A percentile compares a stretch with the other conserved stretches of the same genome.
These are phyloP conservation scores for Butorides virescens DNA, from an alignment of 2,113 vertebrate genomes.

Conservation along the genomic window DNA sequence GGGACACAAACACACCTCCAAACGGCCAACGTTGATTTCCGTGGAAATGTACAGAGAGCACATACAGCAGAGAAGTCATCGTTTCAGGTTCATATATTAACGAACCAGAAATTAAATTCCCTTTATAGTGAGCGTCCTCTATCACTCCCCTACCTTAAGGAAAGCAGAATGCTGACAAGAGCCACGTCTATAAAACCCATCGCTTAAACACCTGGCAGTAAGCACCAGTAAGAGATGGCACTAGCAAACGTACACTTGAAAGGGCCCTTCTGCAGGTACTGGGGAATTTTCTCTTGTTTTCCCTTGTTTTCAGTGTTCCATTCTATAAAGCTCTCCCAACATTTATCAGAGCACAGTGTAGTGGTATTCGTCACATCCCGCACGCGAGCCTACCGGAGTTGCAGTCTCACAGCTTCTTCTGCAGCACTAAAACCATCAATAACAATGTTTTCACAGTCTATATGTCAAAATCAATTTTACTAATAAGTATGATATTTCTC, in stretches of 20 bases:
- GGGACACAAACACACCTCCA: neutral
- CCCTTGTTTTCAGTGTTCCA: neutral
- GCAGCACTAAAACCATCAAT: neutral
- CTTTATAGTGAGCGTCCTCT: neutral
- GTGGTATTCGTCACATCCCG: neutral
- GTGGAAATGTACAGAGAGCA: neutral
- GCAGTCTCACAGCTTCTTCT: neutral
- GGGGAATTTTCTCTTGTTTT: neutral
- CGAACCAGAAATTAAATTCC: conserved; percentile 5
- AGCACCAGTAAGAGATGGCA: neutral
- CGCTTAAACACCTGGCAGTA: conserved; percentile 17
- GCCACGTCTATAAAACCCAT: neutral
- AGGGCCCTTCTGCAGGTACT: neutral
- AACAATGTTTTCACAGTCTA: neutral
- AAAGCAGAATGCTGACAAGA: conserved; percentile 8
- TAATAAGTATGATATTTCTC: neutral
- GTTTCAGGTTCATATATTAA: neutral
- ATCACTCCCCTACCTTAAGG: neutral
- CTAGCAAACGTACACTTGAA: neutral
- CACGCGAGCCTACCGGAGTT: rapidly evolving
- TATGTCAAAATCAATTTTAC: neutral
- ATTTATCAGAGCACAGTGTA: neutral
- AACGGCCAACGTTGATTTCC: rapidly evolving
- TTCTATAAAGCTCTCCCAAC: neutral
- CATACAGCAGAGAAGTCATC: neutral